Base-by-base conservation (phyloP, 2,113 vertebrate genomes). In the Prionailurus viverrinus region DNA sequence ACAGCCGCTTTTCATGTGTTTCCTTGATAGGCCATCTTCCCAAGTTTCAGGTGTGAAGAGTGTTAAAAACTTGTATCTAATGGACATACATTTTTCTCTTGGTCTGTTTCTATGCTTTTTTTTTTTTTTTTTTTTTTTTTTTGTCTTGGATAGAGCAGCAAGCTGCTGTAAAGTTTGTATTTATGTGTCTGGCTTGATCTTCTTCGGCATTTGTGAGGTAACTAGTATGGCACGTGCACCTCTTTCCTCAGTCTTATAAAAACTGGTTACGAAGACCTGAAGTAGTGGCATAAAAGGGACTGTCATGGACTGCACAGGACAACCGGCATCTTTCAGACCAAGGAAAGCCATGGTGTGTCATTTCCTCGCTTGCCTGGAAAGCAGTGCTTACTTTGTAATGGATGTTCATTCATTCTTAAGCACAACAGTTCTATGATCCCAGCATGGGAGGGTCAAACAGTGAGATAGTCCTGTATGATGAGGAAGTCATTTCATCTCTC, bases 331-430 rank as follows among this genome's bases (percentile, higher is more conserved):
- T 68, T 53, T 55, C 48, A 68, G 86, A 27, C 23, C 31, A 16
- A 21, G 33, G 69, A 4, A 66, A 31, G 58, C 63, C 39, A 1
- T 5, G 29, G 41, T 0, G 0, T 61, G 18, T 29, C 2, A 1
- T 66, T 39, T 48, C 18, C 68, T 91, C 2, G 0, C 3, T 79
- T 51, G 4, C 45, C 39, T 7, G 25, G 25, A 3, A 11, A 11
- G 51, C 18, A 1, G 2, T 48, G 63, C 48, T 23, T 7, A 25
- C 65, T 31, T 36, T 23, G 10, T 33, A 36, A 39, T 8, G 53
- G 12, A 31, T 55, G 71, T 48, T 45, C 41, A 4, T 69, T 39
- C 2, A 0, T 53, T 76, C 41, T 58, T 68, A 51, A 33, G 27
- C 31, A 5, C 6, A 13, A 3, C 19, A 7, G n/a, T 65, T 31